These are phyloP conservation scores for Saimiri boliviensis DNA, from an alignment of 2,113 vertebrate species.

Conservation along the genomic window DNA sequence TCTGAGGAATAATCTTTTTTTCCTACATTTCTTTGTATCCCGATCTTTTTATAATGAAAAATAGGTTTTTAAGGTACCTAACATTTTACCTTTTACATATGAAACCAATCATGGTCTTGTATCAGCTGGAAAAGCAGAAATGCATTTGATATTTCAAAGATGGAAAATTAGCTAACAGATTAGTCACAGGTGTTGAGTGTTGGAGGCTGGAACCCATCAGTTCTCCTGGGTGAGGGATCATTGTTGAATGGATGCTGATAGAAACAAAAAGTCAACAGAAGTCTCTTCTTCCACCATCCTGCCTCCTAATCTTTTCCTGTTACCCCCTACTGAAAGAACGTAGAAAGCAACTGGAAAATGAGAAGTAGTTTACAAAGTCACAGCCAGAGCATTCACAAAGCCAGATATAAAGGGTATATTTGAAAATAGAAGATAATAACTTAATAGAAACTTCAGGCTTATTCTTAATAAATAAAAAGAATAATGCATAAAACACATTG, in stretches of 20 bases:
- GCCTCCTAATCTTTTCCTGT: background rate
- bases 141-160: background rate
- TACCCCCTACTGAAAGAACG: background rate
- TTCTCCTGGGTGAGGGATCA: background rate
- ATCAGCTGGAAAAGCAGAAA: conserved; percentile 10
- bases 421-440: background rate
- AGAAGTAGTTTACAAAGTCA: background rate
- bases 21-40: background rate
- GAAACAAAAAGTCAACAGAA: background rate
- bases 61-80: background rate
- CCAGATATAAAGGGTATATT: background rate
- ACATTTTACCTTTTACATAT: background rate
- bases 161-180: background rate
- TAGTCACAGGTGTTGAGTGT: background rate
- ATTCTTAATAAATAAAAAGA: background rate
- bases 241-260: background rate
- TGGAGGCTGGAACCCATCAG: background rate
- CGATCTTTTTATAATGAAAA: background rate
- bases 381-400: background rate
- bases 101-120: background rate
- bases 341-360: background rate
- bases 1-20: background rate
- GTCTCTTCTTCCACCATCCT: background rate
- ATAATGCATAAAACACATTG: background rate
- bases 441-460: background rate